phyloP scores from a whole-genome alignment of 2,113 vertebrate species.

The Vidua macroura region DNA sequence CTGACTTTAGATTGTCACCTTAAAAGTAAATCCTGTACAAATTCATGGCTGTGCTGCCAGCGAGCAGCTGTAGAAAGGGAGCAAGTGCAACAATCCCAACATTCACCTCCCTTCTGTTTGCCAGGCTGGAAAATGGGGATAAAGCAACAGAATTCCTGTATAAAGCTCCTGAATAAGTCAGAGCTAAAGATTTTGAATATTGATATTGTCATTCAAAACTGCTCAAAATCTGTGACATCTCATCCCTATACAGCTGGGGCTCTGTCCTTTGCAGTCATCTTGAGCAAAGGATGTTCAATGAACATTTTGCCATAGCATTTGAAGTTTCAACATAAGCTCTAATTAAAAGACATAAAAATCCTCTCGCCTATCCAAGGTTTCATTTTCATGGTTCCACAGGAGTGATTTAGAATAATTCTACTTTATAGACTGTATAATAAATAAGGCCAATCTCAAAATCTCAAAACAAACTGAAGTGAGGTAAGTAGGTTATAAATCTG shows the following conservation, averaged over 20 bases:
- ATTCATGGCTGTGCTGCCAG: not conserved
- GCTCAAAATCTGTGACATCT: not conserved
- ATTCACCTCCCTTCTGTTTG: not conserved
- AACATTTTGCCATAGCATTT: not conserved
- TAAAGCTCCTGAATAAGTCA: not conserved
- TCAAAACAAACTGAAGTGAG: conserved; percentile 12
- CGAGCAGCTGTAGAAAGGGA: not conserved
- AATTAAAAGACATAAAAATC: conserved; percentile 64
- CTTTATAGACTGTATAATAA: conserved; percentile 46
- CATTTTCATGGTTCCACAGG: conserved; percentile 47
- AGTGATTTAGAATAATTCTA: conserved; percentile 55
- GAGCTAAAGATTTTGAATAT: not conserved
- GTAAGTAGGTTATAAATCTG: conserved; percentile 46
- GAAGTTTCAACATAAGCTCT: conserved; percentile 30
- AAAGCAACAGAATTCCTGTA: not conserved
- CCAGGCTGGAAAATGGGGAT: not conserved
- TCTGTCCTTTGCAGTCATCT: not conserved
- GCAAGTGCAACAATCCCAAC: not conserved
- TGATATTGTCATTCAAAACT: not conserved
- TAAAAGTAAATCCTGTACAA: not conserved
- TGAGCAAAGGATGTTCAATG: not conserved
- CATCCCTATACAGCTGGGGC: not conserved
- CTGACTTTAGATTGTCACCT: not conserved
- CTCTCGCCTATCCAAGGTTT: not conserved
- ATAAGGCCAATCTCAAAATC: conserved; percentile 41